Base-by-base conservation (phyloP, 2,888 invertebrate genomes). In the Phoronis australis region DNA sequence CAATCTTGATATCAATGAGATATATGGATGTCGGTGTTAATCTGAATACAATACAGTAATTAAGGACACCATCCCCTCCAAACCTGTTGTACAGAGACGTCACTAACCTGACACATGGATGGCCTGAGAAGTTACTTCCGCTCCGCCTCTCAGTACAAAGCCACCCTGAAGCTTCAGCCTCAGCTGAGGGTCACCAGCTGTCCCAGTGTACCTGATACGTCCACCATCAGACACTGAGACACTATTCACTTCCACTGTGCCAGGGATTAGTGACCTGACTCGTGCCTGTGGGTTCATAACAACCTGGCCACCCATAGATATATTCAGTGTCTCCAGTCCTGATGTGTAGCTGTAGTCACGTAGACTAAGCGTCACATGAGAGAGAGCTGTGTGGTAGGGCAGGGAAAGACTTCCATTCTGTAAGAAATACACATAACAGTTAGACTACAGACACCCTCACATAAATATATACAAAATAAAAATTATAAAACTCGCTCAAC, bases 161-260 rank as follows among this genome's bases (percentile, higher is more conserved):
- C 54, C 55, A 4, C 60, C 65, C 26, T 52, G 52, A 38, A 66
- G 48, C 9, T 51, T 48, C 2, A 66, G 43, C 2, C 42, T 38
- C 23, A 66, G 41, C n/a, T 45, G 21, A 24, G 64, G 60, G 18
- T 48, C 47, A 6, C 54, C 56, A 15, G 59, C 53, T 22, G 40
- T 51, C 1, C 66, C 66, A 27, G 54, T 48, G 47, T 60, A 66
- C 12, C 54, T 22, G 43, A 65, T 60, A 15, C 51, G 18, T 3
- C 66, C 66, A 1, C 66, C 66, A 52, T 64, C 64, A 22, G 60
- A 54, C 3, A 64, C 50, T 35, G 51, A 56, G 35, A 66, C 54
- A 25, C 61, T 64, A 42, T 64, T 57, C 23, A 61, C 48, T 4
- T 42, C 40, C n/a, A 60, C 50, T 23, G 52, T 25, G 20, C 62